Evolutionary conservation across 2,888 invertebrate species (phyloP), one percentile per base, ranked within the genome.

Genomic region (Pseudococcus viburni): DNA sequence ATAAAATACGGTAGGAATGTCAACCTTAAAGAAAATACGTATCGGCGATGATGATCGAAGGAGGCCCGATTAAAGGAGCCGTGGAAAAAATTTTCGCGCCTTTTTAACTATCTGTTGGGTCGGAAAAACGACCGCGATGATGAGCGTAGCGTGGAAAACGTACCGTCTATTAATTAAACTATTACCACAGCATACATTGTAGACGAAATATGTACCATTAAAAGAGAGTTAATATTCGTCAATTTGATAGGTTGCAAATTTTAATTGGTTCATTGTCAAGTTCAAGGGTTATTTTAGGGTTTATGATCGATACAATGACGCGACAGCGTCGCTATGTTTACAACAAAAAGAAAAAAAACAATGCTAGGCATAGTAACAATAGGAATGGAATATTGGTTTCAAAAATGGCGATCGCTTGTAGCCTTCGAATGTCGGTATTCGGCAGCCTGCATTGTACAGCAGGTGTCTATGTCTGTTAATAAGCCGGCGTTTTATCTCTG

Each of bases 191-290:
- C 15, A 15, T 77, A 77, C 77, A 77, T 39, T 77, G 77, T 77
- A 19, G 64, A 19, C 11, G 22, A 51, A 51, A 15, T 46, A 46
- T n/a, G 9, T 46, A 46, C 46, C 59, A 22, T 33, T 19, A 11
- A 15, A 15, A 33, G 39, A 73, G 59, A 73, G 39, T 39, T 26
- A 77, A 77, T 77, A 39, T 77, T 77, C 77, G 39, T 17, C 77
- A 39, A 77, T 64, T 64, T 64, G 22, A 51, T 51, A 51, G 33
- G 33, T 26, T 26, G 77, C 39, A 33, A 17, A 22, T 33, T 77
- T 77, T 77, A 77, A 77, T 77, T 77, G 77, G 39, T 77, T 77
- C 77, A 33, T 26, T 77, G 77, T 77, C 77, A 77, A 77, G 77
- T 39, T 77, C 77, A 77, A 77, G 77, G 77, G 77, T 77, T 77